Evolutionary conservation across 2,113 vertebrate species (phyloP), one percentile per base, ranked within the genome.

Genomic region (Pseudorhombus dupliciocellatus): DNA sequence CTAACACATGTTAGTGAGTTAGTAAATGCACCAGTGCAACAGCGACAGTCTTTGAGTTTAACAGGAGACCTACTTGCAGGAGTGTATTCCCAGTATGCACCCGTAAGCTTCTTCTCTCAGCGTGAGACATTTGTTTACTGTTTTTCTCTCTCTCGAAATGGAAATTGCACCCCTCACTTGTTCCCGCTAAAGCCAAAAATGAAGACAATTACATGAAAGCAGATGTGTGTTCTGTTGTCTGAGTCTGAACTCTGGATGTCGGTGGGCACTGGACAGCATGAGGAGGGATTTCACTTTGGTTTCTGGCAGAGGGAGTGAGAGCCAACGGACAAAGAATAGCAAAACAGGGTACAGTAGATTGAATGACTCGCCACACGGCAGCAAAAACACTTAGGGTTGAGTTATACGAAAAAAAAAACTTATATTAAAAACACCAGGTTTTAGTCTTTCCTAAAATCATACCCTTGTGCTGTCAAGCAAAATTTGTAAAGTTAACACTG

Each of bases 1-100:
- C 68, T 60, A 77, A 80, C 68, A 60, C 53, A 62, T 61, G 62
- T 73, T 67, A 57, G 28, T 28, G 31, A 30, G 54, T 55, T 30
- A 71, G 59, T 63, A 79, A 79, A 77, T 62, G 67, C 51, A 51
- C 24, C 5, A 10, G 61, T 69, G 80, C 63, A 83, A 58, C 77
- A 48, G 51, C 54, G n/a, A 18, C 11, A 55, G 53, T 63, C 31
- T 83, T 64, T 59, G 68, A 62, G 50, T 66, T 73, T 20, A 60
- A 50, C 20, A 42, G 54, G 46, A 72, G 34, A 31, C 20, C 48
- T 46, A 42, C 26, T 21, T 16, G 5, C 22, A 22, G 1, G 0
- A 21, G 20, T 30, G 34, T 22, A 46, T 73, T 82, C 73, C 48
- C 37, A 28, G 1, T 40, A 22, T 31, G 31, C 9, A 9, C 77